Conservation (phyloP, 2,888 invertebrate genomes). For the Conchocele bisecta region DNA sequence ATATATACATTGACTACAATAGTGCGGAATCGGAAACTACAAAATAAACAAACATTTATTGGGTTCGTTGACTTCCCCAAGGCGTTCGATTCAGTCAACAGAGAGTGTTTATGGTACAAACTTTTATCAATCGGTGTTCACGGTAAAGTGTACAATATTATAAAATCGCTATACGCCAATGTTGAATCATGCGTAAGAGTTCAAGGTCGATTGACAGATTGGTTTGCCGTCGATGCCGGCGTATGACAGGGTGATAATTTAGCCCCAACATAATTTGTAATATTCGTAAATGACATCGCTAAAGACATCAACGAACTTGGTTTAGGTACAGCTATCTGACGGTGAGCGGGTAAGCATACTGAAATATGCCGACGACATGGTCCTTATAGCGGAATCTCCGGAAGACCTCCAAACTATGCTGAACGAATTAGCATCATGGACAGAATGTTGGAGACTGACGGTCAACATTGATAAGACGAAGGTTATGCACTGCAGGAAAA, state of each 20-base stretch:
- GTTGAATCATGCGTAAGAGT: conserved; percentile 3
- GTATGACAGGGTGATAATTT: conserved; percentile 5
- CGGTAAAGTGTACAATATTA: background rate
- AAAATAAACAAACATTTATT: background rate
- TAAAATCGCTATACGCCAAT: conserved; percentile 8
- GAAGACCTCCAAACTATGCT: conserved; percentile 1
- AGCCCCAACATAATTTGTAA: conserved; percentile 11
- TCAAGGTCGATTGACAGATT: conserved; percentile 4
- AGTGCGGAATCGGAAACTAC: conserved; percentile 2
- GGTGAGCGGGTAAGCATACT: conserved; percentile 3
- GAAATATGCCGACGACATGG: conserved; percentile 6
- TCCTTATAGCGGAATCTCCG: background rate
- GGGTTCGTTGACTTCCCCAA: conserved; percentile 11
- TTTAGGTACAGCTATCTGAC: background rate
- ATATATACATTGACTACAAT: conserved; percentile 5
- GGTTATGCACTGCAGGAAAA: conserved; percentile 3
- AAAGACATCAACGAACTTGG: conserved; percentile 1
- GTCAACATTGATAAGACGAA: conserved; percentile 6
- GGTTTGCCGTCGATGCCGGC: conserved; percentile 16
- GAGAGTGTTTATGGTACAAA: too few relatives aligned
- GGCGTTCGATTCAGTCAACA: too few relatives aligned
- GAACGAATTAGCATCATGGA: background rate
- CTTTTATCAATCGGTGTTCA: background rate
- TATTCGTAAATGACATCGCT: conserved; percentile 13
- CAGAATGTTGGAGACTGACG: conserved; percentile 1